phyloP scores from a whole-genome alignment of 2,797 vertebrate genomes.

The Okamejei kenojei region DNA sequence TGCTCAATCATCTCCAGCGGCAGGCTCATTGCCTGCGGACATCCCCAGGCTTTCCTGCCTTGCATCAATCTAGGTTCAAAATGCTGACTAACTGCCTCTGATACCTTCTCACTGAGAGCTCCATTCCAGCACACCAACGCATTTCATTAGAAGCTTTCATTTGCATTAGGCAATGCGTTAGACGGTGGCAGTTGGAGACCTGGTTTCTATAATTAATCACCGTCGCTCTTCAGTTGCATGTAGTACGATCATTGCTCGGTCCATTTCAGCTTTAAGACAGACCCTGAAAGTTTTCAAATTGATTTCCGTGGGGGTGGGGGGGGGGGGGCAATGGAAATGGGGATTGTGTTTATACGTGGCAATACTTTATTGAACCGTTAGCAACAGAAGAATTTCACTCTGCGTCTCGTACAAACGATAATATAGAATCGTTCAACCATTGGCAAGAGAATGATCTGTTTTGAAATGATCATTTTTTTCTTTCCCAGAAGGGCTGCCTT shows the following conservation, averaged over 20 bases:
- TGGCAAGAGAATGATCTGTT: too few relatives aligned
- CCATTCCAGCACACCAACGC: neutral
- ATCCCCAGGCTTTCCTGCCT: too few relatives aligned
- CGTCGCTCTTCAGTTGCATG: neutral
- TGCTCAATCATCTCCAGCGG: neutral
- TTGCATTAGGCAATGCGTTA: neutral
- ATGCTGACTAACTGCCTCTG: neutral
- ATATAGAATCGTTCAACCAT: too few relatives aligned
- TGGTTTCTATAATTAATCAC: neutral
- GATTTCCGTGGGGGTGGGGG: neutral
- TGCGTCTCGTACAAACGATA: too few relatives aligned
- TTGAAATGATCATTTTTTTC: too few relatives aligned
- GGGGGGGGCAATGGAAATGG: neutral
- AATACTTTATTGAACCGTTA: too few relatives aligned
- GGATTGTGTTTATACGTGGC: too few relatives aligned
- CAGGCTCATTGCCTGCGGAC: neutral
- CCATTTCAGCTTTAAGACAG: neutral
- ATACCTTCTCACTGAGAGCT: neutral
- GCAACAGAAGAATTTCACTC: too few relatives aligned
- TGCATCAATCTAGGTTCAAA: neutral
- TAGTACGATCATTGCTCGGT: neutral
- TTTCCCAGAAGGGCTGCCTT: neutral
- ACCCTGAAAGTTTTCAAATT: neutral
- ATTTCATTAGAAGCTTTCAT: neutral
- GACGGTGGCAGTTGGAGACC: neutral